phyloP scores from a whole-genome alignment of 1,140 invertebrate species.

The Euura saliciscinereae region DNA sequence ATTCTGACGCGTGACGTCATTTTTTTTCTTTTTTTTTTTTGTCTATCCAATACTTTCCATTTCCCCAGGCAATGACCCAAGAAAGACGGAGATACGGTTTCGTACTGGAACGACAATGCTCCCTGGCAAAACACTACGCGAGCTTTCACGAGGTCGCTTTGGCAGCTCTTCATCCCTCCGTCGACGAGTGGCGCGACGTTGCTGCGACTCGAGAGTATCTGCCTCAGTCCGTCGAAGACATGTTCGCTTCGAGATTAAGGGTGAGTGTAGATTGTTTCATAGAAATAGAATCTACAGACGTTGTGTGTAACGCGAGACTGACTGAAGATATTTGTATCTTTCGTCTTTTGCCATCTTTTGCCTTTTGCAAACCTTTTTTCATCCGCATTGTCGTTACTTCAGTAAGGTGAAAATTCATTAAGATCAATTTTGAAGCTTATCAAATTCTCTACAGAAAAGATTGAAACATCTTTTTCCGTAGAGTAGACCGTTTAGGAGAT shows the following conservation, averaged over 20 bases:
- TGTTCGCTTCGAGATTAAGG: slow-evolving; percentile 77
- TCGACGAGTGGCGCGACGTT: slow-evolving; percentile 89
- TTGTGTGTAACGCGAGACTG: slow-evolving; percentile 15
- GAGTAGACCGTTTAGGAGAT: too few species aligned
- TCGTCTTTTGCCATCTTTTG: too few species aligned
- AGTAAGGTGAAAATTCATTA: too few species aligned
- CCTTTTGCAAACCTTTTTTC: too few species aligned
- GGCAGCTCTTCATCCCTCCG: slow-evolving; percentile 76
- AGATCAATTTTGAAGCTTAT: too few species aligned
- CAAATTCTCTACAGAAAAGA: too few species aligned
- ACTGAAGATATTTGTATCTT: not conserved
- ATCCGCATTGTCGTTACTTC: too few species aligned
- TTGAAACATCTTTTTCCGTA: too few species aligned
- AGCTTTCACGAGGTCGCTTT: slow-evolving; percentile 83
- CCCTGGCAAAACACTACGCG: slow-evolving; percentile 89
- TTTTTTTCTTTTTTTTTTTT: too few species aligned
- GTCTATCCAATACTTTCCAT: slow-evolving; percentile 26
- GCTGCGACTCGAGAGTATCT: slow-evolving; percentile 84
- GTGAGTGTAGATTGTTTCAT: slow-evolving; percentile 49
- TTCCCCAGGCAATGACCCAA: slow-evolving; percentile 86
- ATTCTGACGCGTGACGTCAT: too few species aligned
- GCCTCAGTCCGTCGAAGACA: slow-evolving; percentile 79
- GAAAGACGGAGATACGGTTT: slow-evolving; percentile 92
- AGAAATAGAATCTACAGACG: not conserved
- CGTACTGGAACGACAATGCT: slow-evolving; percentile 89